Evolutionary conservation across 1,140 invertebrate genomes (phyloP).

Genomic region (Fopius arisanus): DNA sequence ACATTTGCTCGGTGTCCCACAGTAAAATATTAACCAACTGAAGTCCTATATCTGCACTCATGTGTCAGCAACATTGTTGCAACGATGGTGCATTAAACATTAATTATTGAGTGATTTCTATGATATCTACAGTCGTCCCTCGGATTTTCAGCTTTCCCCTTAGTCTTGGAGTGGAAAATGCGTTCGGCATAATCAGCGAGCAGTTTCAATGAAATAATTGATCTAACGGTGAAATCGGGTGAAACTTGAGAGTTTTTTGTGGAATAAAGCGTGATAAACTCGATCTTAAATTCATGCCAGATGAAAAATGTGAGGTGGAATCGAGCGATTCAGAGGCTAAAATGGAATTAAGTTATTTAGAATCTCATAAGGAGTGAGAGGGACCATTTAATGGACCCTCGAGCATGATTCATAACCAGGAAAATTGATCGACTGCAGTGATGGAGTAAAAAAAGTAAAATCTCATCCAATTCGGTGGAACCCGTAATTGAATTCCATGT

Average conservation of each 20-base stretch:
- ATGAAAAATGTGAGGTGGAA: too few relatives aligned
- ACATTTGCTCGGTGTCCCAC: not conserved
- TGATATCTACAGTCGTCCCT: not conserved
- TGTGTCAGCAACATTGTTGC: not conserved
- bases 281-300: too few relatives aligned
- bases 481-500: too few relatives aligned
- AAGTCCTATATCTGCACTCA: not conserved
- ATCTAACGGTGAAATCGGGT: not conserved
- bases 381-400: not conserved
- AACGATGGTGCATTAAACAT: not conserved
- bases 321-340: too few relatives aligned
- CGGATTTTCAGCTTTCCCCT: not conserved
- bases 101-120: not conserved
- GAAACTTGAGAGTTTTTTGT: not conserved
- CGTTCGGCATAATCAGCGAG: not conserved
- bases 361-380: slow-evolving; percentile 6
- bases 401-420: not conserved
- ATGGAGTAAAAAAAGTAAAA: too few relatives aligned
- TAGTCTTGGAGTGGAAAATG: not conserved
- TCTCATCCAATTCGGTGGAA: too few relatives aligned
- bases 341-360: not conserved
- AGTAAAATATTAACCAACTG: not conserved
- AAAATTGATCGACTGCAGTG: not conserved
- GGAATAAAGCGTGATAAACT: too few relatives aligned
- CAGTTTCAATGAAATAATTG: not conserved